A percentile compares a stretch with the other conserved stretches of the same genome.
Conservation (phyloP, 2,113 vertebrate species). For the Pimephales promelas region DNA sequence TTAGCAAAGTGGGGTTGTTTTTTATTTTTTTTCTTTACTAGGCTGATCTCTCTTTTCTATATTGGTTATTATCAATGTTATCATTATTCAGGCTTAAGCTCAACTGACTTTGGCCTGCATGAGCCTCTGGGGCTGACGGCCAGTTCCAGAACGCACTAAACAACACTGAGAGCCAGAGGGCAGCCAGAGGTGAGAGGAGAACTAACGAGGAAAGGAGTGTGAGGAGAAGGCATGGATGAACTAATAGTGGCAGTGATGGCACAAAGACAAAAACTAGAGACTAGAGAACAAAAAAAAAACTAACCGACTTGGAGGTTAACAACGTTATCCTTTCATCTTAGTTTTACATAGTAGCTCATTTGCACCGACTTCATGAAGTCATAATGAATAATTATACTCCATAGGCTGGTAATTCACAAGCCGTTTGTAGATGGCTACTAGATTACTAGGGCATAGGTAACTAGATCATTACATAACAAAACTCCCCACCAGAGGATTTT, state of each 20-base stretch:
- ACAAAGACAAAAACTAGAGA: slow-evolving; percentile 9
- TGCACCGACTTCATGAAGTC: not conserved
- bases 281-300: not conserved
- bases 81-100: slow-evolving; percentile 41
- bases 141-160: slow-evolving; percentile 55
- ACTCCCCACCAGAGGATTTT: not conserved
- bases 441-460: slow-evolving; percentile 29
- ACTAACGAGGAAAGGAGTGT: not conserved
- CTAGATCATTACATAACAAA: slow-evolving; percentile 32
- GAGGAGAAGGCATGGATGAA: not conserved
- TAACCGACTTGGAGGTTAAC: not conserved
- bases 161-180: slow-evolving; percentile 58
- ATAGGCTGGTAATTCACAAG: not conserved
- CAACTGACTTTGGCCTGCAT: slow-evolving; percentile 53
- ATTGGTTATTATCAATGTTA: slow-evolving; percentile 51
- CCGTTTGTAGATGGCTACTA: not conserved
- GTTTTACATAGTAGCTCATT: not conserved
- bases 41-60: slow-evolving; percentile 30
- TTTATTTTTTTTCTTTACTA: slow-evolving; percentile 36
- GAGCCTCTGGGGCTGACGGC: slow-evolving; percentile 48
- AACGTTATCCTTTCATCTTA: not conserved
- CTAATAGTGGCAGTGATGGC: slow-evolving; percentile 8
- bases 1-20: not conserved
- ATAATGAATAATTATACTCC: not conserved
- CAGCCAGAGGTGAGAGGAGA: slow-evolving; percentile 67